phyloP scores from a whole-genome alignment of 1,140 invertebrate genomes.

The Drosophila ironensis region DNA sequence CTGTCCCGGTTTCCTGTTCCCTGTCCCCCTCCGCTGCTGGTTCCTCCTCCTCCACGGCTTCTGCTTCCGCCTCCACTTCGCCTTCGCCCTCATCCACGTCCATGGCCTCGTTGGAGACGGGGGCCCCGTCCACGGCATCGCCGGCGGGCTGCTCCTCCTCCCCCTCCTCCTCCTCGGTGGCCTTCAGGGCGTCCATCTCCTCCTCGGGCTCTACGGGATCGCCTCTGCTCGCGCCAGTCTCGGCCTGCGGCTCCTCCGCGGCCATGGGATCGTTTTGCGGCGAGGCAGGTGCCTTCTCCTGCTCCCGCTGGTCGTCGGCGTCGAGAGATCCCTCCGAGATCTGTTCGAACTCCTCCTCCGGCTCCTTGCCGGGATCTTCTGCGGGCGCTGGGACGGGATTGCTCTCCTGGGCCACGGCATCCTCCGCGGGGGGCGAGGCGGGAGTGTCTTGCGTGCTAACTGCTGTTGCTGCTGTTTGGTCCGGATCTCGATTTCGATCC shows the following conservation, averaged over 20 bases:
- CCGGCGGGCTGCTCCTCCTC: slow-evolving; percentile 22
- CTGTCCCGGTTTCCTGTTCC: background rate
- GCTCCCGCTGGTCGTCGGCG: slow-evolving; percentile 63
- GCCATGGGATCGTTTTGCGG: slow-evolving; percentile 13
- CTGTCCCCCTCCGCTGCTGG: background rate
- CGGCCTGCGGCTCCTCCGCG: background rate
- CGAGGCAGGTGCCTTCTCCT: slow-evolving; percentile 32
- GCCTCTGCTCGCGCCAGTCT: slow-evolving; percentile 34
- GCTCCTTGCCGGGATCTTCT: slow-evolving; percentile 2
- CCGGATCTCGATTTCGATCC: background rate
- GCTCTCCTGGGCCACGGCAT: slow-evolving; percentile 19
- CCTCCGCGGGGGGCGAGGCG: slow-evolving; percentile 54
- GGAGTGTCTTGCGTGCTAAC: slow-evolving; percentile 40
- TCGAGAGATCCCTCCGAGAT: slow-evolving; percentile 74
- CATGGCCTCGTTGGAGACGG: slow-evolving; percentile 70
- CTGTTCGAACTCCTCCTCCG: slow-evolving; percentile 73
- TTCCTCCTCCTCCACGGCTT: slow-evolving; percentile 28
- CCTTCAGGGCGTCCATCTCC: slow-evolving; percentile 56
- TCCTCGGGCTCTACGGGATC: slow-evolving; percentile 42
- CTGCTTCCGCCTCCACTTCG: slow-evolving; percentile 16
- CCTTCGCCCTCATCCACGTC: slow-evolving; percentile 70
- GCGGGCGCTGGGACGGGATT: background rate
- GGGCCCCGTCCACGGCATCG: slow-evolving; percentile 81
- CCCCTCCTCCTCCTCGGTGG: slow-evolving; percentile 47
- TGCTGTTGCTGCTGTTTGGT: slow-evolving; percentile 1